phyloP scores from a whole-genome alignment of 2,888 invertebrate species.

The Mesoligia furuncula region DNA sequence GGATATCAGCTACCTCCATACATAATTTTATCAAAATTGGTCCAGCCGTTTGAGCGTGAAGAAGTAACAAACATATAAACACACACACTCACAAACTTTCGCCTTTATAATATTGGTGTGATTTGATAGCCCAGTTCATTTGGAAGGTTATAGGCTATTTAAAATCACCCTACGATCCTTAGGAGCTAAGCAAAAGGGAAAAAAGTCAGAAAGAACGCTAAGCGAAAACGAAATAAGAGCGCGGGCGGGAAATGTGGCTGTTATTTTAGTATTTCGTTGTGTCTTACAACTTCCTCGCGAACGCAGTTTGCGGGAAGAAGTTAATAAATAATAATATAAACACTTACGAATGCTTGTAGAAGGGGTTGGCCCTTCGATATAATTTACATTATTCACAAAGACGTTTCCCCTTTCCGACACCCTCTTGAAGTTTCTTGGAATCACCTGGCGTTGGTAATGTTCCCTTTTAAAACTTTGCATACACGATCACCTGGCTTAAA shows the following conservation, averaged over 20 bases:
- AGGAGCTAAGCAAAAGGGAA: neutral
- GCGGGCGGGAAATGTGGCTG: neutral
- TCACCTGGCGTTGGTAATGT: conserved; percentile 31
- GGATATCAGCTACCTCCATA: no score
- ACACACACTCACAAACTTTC: no score
- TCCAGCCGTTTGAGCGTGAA: no score
- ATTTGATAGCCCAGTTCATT: neutral
- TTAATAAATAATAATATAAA: neutral
- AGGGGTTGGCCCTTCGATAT: neutral
- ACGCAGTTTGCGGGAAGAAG: no score
- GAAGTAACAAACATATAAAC: no score
- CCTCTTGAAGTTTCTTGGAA: neutral
- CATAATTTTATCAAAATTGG: no score
- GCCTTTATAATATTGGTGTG: no score
- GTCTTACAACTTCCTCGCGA: no score
- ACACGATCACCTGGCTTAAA: conserved; percentile 22
- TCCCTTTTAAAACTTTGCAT: conserved; percentile 24
- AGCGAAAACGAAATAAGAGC: no score
- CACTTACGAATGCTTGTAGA: neutral
- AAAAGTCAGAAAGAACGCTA: neutral
- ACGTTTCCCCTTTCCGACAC: neutral
- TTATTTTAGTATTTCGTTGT: neutral
- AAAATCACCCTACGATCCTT: neutral
- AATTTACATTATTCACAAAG: neutral
- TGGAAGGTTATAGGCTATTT: neutral